Evolutionary conservation across 2,797 vertebrate genomes (phyloP).

Genomic region (Mus spretus): DNA sequence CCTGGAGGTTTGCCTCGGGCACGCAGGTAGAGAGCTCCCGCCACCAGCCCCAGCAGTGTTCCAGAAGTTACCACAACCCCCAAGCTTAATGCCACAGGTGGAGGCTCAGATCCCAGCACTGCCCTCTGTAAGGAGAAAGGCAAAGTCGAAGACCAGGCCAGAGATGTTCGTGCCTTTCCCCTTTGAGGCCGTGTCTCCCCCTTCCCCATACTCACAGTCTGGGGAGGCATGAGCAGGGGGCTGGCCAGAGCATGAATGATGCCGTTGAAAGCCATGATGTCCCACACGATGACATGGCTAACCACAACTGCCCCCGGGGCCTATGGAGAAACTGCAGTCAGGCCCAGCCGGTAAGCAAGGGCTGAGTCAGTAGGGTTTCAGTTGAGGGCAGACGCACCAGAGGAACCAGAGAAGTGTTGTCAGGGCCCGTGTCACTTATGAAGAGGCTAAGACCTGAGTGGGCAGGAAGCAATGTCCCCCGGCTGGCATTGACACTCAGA

Average conservation of each 20-base stretch:
- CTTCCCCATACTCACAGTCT: constrained; percentile 82
- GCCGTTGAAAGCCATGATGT: constrained; percentile 95
- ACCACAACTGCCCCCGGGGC: constrained; percentile 73
- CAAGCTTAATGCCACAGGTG: constrained; percentile 69
- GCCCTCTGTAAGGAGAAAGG: constrained; percentile 76
- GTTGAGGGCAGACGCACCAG: not conserved
- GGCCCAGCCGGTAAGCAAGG: not conserved
- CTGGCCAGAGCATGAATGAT: constrained; percentile 95
- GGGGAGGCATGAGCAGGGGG: constrained; percentile 90
- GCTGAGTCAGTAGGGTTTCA: not conserved
- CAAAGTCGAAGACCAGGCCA: not conserved
- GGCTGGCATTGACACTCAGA: constrained; percentile 90
- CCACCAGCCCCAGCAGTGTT: constrained; percentile 84
- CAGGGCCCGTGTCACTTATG: constrained; percentile 84
- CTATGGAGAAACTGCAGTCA: constrained; percentile 58
- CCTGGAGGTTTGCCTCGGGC: constrained; percentile 89
- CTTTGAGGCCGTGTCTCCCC: not conserved
- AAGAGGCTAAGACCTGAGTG: constrained; percentile 92
- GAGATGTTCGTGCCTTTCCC: fast-evolving
- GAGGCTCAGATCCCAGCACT: not conserved
- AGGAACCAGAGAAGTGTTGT: constrained; percentile 82
- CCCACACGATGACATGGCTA: constrained; percentile 92
- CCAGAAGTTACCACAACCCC: constrained; percentile 86
- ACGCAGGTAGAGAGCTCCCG: constrained; percentile 88
- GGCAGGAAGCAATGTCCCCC: constrained; percentile 89